Evolutionary conservation across 2,113 vertebrate genomes (phyloP), one percentile per base, ranked within the genome.

Genomic region (Odobenus rosmarus): DNA sequence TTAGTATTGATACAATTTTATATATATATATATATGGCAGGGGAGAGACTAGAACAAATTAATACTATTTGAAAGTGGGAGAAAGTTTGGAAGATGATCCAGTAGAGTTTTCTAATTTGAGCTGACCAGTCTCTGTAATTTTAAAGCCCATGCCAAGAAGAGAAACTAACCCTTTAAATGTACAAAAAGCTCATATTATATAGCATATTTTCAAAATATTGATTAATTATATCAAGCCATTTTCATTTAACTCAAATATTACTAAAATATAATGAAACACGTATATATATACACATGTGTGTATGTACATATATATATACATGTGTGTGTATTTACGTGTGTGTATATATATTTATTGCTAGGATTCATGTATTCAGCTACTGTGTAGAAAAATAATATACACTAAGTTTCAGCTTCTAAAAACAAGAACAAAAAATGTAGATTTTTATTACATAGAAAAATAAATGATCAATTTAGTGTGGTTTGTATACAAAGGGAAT

Each of bases 341-440:
- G 1, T 82, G 14, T 67, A 72, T 26, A 69, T 24, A 49, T n/a
- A 84, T 88, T 26, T 88, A 74, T 53, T 72, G 19, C 15, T 33
- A 93, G 80, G 7, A 1, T 46, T 81, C 3, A 76, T 62, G 1
- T 57, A 74, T 74, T 93, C 10, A 28, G 4, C 59, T 64, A 61
- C 14, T 85, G 3, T 67, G 93, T 72, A 59, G 36, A 95, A 96
- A 90, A 89, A 85, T 36, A 79, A 67, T 42, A n/a, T 46, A 55
- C 55, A 51, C 2, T 69, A 55, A 69, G 2, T 51, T 71, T 51
- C 76, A n/a, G 4, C 3, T 88, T 53, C 74, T 76, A 10, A 31
- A 33, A 91, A 88, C 9, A 90, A n/a, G 10, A 23, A 86, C 19
- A 95, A 84, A 51, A 51, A 23, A 94, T 49, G 26, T 11, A 33